Evolutionary conservation across 2,113 vertebrate species (phyloP).

Genomic region (Chionis minor): DNA sequence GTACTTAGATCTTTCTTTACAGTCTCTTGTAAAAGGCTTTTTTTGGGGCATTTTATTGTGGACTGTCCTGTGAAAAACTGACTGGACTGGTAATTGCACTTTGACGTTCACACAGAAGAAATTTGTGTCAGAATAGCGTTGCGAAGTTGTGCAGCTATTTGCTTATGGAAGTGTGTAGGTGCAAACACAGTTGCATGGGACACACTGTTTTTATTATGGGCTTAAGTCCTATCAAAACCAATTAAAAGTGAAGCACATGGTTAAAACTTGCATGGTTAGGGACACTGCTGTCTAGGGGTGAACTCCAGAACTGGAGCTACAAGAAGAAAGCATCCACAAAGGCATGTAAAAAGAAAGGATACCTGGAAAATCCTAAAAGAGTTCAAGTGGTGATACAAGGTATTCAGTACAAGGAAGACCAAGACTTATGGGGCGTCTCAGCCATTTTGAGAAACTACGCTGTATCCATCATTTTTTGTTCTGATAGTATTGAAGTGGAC

Average conservation of each 20-base stretch:
- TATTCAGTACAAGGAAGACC: not conserved
- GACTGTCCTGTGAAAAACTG: not conserved
- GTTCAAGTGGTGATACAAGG: not conserved
- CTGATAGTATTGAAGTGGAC: not conserved
- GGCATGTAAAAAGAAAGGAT: not conserved
- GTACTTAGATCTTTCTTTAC: not conserved
- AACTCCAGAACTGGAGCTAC: not conserved
- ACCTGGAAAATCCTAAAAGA: not conserved
- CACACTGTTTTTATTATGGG: not conserved
- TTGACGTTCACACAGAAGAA: not conserved
- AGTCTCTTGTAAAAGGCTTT: not conserved
- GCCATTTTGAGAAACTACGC: not conserved
- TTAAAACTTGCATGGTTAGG: not conserved
- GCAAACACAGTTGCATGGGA: not conserved
- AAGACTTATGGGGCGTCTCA: not conserved
- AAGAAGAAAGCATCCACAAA: not conserved
- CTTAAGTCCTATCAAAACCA: not conserved
- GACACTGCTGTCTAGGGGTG: not conserved
- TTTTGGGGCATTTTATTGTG: not conserved
- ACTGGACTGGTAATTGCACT: not conserved
- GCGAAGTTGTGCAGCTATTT: not conserved
- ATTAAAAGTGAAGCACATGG: not conserved
- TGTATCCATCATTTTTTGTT: not conserved
- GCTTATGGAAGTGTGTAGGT: not conserved
- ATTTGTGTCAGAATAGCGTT: fast-evolving